Base-by-base conservation (phyloP, 1,140 invertebrate species). In the Leptonema lineaticorne region DNA sequence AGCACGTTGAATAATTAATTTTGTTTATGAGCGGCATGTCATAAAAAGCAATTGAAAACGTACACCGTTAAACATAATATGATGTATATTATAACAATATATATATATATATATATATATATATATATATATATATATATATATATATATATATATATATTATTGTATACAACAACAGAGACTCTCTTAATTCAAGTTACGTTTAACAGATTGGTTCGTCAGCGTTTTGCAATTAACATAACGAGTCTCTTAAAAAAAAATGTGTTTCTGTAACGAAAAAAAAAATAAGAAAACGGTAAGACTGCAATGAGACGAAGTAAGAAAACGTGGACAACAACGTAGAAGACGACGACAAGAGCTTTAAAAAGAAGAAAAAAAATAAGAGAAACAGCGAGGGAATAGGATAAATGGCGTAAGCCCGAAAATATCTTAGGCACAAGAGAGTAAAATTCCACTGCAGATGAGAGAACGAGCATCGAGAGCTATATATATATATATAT, bases 161-260 rank as follows among this genome's bases (percentile, higher is more conserved):
- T 6, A 5, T 6, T 33, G 11, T 6, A 33, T 33, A 33, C 30
- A 26, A 5, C 18, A 22, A 24, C 50, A 24, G 27, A 26, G 27
- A 11, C 50, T 24, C 22, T 24, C 27, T 53, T 53, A 53, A 53
- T 53, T 24, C 50, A 26, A 24, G 22, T 24, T 53, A 24, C 50
- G 50, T 53, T 53, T 53, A 53, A 53, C 50, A 53, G 50, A 53
- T 53, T 53, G 50, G 50, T 53, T 53, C 50, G 50, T 53, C 50
- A 53, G 50, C 50, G 50, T 53, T 20, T 48, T 20, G 46, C 50
- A 53, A 53, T 53, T 53, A 53, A 53, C 24, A 53, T 20, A 24
- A 53, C 50, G 27, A 53, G 50, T 53, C 50, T 53, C 27, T 53
- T 11, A 53, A 48, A 41, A 41, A 41, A 41, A 41, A 41, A n/a